These are phyloP conservation scores for Eurystomus gularis DNA, from an alignment of 2,113 vertebrate species.

Conservation along the genomic window DNA sequence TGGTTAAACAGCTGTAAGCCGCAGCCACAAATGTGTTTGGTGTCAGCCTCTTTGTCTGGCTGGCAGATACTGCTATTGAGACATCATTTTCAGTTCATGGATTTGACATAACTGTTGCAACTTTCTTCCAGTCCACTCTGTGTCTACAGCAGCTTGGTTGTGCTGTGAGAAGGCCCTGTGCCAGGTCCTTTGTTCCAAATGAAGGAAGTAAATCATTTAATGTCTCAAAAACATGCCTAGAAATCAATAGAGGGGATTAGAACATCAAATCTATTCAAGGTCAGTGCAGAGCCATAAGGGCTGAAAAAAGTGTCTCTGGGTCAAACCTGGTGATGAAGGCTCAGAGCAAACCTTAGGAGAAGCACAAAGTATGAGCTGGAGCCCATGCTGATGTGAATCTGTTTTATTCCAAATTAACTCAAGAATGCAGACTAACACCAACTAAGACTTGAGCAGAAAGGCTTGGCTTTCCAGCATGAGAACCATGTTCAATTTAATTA, in stretches of 20 bases:
- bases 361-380: background rate
- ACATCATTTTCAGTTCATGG: background rate
- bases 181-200: constrained; percentile 18
- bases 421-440: background rate
- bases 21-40: fast-evolving
- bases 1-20: background rate
- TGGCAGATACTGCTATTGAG: background rate
- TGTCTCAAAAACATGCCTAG: background rate
- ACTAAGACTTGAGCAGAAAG: background rate
- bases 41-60: background rate
- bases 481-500: background rate
- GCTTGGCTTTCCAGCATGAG: background rate
- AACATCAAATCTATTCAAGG: constrained; percentile 23
- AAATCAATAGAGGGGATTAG: constrained; percentile 25
- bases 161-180: background rate
- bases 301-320: background rate
- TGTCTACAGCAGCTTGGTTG: background rate
- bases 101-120: background rate
- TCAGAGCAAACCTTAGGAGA: background rate
- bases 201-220: constrained; percentile 7
- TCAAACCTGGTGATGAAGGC: background rate
- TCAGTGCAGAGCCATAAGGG: background rate
- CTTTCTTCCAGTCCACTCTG: background rate
- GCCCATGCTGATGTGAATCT: background rate
- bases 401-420: background rate